These are phyloP conservation scores for Rhinolophus ferrumequinum DNA, from an alignment of 2,113 vertebrate species.

Conservation along the genomic window DNA sequence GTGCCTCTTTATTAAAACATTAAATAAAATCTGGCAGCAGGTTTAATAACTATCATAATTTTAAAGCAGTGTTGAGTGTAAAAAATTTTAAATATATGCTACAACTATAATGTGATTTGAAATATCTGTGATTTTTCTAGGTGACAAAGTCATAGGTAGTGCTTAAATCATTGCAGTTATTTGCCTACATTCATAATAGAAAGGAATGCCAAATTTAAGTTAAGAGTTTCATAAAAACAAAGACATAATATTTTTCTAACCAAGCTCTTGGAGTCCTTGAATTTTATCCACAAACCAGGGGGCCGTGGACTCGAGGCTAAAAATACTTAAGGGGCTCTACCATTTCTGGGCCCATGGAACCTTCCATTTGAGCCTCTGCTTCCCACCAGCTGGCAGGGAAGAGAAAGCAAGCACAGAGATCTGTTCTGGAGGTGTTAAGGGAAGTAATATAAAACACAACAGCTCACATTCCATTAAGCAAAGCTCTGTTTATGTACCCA, in stretches of 20 bases:
- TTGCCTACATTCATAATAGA: not conserved
- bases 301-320: not conserved
- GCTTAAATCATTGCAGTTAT: not conserved
- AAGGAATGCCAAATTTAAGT: not conserved
- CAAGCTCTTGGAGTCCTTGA: not conserved
- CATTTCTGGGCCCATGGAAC: not conserved
- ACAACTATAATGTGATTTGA: not conserved
- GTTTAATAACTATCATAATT: not conserved
- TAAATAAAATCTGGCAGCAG: not conserved
- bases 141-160: not conserved
- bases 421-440: not conserved
- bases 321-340: not conserved
- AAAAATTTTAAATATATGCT: not conserved
- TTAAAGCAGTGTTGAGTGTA: not conserved
- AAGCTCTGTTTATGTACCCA: not conserved
- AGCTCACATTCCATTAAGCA: not conserved
- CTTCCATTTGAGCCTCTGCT: not conserved
- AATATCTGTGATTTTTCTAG: not conserved
- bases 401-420: not conserved
- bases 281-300: not conserved
- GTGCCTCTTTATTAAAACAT: conserved; percentile 42
- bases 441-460: not conserved
- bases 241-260: not conserved
- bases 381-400: not conserved
- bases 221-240: not conserved